Base-by-base conservation (phyloP, 2,888 invertebrate genomes). In the Dynastes hyllus region DNA sequence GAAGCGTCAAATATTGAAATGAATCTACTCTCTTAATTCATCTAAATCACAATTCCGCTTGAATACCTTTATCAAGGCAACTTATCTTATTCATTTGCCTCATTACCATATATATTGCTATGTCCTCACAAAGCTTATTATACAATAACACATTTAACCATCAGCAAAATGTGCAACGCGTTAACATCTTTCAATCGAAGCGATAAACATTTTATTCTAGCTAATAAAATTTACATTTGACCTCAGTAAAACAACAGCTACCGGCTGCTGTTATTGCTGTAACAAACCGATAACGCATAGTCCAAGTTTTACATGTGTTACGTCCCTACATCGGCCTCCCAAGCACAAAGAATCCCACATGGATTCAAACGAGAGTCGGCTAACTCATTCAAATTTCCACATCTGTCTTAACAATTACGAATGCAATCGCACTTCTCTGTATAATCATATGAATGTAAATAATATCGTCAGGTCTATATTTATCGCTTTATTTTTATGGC, bases 141-240 rank as follows among this genome's bases (percentile, higher is more conserved):
- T 22, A 22, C 55, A 55, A 55, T 55, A 32, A 32, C 32, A 5
- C 32, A 55, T 22, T 22, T 55, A 8, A 55, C 22, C 22, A 22
- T 67, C 16, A 22, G 50, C 67, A 16, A 67, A n/a, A 16, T n/a
- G n/a, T 22, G 16, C 45, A 45, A 16, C 13, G 27, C 11, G 4
- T 55, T 55, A 32, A 67, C 16, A 22, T 8, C 67, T 67, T 11
- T 27, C 45, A 8, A 45, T 45, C 45, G 27, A 27, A 2, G 61
- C 61, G 45, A 45, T 63, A 22, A 45, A 45, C 73, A 75, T 58
- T 69, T 61, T 29, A 63, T 58, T 45, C 58, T 32, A n/a, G 45
- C 37, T 50, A 61, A 75, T 75, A 75, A 75, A 75, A 75, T 75
- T 75, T 75, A 61, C 73, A 75, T 75, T 29, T 75, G 73, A 61